These are phyloP conservation scores for Fulmarus glacialis DNA, from an alignment of 2,113 vertebrate genomes.

Conservation along the genomic window DNA sequence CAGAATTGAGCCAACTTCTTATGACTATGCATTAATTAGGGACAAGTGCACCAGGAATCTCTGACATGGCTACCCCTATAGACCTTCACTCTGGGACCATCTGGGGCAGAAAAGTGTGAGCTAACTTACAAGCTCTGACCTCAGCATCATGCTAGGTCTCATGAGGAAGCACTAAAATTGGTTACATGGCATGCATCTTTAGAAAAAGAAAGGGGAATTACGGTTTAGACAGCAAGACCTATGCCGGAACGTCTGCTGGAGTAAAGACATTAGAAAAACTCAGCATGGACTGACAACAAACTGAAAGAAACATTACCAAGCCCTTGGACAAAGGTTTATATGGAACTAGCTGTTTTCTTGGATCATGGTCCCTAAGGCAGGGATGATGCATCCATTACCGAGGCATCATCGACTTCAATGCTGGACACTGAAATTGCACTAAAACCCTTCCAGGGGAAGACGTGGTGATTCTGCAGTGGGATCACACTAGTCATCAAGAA, in stretches of 20 bases:
- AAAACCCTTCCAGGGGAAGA: not conserved
- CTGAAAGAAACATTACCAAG: not conserved
- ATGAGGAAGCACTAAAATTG: not conserved
- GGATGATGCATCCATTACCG: not conserved
- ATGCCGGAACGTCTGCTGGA: fast-evolving
- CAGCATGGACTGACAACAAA: not conserved
- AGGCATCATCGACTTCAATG: not conserved
- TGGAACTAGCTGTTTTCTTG: not conserved
- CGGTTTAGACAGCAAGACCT: not conserved
- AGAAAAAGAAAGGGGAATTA: not conserved
- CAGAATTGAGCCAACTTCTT: not conserved
- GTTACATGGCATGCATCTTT: not conserved
- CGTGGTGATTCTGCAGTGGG: not conserved
- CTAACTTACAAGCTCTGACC: not conserved
- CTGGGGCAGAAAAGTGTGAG: not conserved
- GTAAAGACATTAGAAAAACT: not conserved
- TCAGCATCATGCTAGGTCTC: not conserved
- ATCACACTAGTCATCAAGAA: not conserved
- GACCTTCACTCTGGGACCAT: not conserved
- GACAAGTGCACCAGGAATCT: not conserved
- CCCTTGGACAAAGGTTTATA: not conserved
- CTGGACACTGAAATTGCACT: not conserved
- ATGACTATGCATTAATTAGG: not conserved
- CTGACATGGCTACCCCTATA: not conserved
- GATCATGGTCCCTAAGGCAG: not conserved